Evolutionary conservation across 2,113 vertebrate species (phyloP).

Genomic region (Myotis davidii): DNA sequence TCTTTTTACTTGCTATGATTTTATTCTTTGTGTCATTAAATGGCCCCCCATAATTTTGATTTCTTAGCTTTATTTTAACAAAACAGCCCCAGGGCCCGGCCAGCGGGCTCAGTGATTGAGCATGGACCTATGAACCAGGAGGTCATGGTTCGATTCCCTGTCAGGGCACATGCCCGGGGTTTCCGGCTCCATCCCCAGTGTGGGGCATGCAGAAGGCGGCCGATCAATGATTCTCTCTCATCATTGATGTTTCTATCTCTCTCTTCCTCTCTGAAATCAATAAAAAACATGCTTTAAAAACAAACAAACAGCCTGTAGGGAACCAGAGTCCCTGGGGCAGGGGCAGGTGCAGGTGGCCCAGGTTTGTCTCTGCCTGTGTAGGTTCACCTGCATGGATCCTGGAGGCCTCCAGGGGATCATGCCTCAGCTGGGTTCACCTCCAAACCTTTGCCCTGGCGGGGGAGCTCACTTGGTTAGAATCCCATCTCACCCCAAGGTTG

Average conservation of each 20-base stretch:
- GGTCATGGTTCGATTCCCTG: too few species aligned
- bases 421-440: too few species aligned
- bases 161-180: too few species aligned
- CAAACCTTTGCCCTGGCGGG: not conserved
- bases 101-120: not conserved
- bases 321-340: not conserved
- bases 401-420: not conserved
- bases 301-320: not conserved
- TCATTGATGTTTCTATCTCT: too few species aligned
- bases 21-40: not conserved
- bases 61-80: not conserved
- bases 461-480: too few species aligned
- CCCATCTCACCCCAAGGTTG: not conserved
- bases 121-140: too few species aligned
- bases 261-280: too few species aligned
- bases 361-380: not conserved
- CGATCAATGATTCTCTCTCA: too few species aligned
- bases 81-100: not conserved
- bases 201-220: too few species aligned
- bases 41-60: not conserved
- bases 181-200: too few species aligned
- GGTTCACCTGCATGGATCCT: not conserved
- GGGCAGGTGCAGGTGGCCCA: not conserved
- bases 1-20: not conserved
- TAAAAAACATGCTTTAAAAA: too few species aligned